Conservation (phyloP, 2,888 invertebrate species). For the Lysandra coridon region DNA sequence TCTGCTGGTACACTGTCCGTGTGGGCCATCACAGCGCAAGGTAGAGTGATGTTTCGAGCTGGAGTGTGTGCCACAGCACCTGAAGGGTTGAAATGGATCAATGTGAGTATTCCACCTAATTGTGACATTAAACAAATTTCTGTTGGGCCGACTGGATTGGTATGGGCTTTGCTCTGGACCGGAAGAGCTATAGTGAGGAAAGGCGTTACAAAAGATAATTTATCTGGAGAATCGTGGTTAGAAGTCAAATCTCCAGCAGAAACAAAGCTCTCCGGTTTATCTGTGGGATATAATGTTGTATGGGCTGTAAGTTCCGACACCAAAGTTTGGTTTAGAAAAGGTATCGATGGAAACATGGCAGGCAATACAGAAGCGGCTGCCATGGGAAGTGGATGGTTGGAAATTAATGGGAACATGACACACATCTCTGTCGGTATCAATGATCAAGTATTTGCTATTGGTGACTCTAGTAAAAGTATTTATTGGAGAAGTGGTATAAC, state of each 20-base stretch:
- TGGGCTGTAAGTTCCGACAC: slow-evolving; percentile 92
- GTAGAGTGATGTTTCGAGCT: slow-evolving; percentile 92
- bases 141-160: slow-evolving; percentile 91
- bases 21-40: slow-evolving; percentile 96
- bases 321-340: slow-evolving; percentile 92
- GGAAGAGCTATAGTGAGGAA: slow-evolving; percentile 91
- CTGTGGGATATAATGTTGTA: slow-evolving; percentile 89
- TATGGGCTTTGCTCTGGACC: slow-evolving; percentile 93
- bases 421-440: slow-evolving; percentile 91
- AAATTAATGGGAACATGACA: slow-evolving; percentile 92
- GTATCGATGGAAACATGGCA: slow-evolving; percentile 84
- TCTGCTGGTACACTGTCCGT: slow-evolving; percentile 88
- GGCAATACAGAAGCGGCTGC: slow-evolving; percentile 88
- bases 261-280: slow-evolving; percentile 86
- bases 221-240: slow-evolving; percentile 87
- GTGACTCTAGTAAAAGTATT: slow-evolving; percentile 88
- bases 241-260: slow-evolving; percentile 87
- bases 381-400: slow-evolving; percentile 92
- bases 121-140: slow-evolving; percentile 92
- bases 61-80: slow-evolving; percentile 90
- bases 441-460: slow-evolving; percentile 94
- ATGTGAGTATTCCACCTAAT: slow-evolving; percentile 87
- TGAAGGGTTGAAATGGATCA: slow-evolving; percentile 93
- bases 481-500: slow-evolving; percentile 90
- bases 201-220: slow-evolving; percentile 89